Percentiles rank a stretch among this genome's conserved stretches.
These are phyloP conservation scores for Nephrotoma flavescens DNA, from an alignment of 2,888 invertebrate genomes.

Conservation along the genomic window DNA sequence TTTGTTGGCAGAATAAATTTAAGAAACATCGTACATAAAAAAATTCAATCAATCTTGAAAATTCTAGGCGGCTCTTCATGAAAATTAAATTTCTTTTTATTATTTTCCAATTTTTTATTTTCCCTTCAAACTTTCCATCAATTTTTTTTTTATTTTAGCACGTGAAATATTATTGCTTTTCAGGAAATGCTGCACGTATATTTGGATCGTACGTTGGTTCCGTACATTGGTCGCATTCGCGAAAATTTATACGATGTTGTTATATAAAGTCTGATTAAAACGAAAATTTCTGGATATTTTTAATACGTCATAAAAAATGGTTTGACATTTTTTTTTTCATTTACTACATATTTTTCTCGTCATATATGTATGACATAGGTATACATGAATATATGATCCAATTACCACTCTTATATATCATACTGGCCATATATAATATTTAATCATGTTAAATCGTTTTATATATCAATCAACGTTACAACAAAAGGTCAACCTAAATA, in stretches of 20 bases:
- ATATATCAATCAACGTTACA: neutral
- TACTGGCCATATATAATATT: neutral
- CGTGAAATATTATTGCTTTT: neutral
- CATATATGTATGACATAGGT: neutral
- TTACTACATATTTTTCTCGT: neutral
- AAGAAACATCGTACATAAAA: neutral
- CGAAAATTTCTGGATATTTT: neutral
- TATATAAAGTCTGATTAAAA: neutral
- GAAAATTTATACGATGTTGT: neutral
- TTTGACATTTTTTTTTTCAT: neutral
- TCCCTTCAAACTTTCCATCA: neutral
- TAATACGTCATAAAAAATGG: neutral
- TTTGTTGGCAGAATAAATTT: neutral
- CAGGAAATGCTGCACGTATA: neutral
- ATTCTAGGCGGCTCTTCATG: neutral
- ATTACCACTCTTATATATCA: neutral
- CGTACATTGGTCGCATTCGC: neutral
- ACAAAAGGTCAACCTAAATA: neutral
- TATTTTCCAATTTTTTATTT: neutral
- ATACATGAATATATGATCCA: neutral
- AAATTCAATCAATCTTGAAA: neutral
- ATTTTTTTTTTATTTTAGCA: neutral
- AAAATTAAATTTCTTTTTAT: neutral
- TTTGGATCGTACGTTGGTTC: neutral
- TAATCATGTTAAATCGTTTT: neutral